Base-by-base conservation (phyloP, 2,113 vertebrate genomes). In the Talpa occidentalis region DNA sequence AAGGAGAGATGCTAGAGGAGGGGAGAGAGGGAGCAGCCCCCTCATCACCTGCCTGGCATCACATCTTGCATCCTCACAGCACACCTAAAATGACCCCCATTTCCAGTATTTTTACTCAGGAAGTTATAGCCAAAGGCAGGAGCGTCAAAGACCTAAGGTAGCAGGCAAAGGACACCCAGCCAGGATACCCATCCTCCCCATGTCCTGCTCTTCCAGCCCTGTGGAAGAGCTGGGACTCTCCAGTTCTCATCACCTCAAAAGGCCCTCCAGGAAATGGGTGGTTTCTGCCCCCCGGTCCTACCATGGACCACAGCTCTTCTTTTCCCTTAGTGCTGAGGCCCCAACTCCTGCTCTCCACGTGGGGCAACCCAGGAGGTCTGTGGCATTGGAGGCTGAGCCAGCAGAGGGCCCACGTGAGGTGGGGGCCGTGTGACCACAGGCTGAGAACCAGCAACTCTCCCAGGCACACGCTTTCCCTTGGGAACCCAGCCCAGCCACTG, bases 341-440 rank as follows among this genome's bases (percentile, higher is more conserved):
- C 76, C 5, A 0, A 73, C 88, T 35, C 73, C 74, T 88, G 76
- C 59, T 72, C 92, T 59, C 40, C 37, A 80, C 24, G 19, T 28
- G 44, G 77, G 90, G 30, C 30, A 0, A 78, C 72, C 83, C 92
- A 97, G 95, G 94, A 94, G 95, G 96, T 95, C 95, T 93, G 88
- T 28, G 80, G 90, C 84, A 6, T 16, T n/a, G 62, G 78, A 64
- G 66, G 97, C 96, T 96, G 94, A 96, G 94, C 92, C 93, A 95
- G 84, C 96, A 97, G 70, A 96, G 80, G 77, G 47, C 52, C 42
- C 77, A 19, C 42, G 42, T 32, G 4, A 82, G 92, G 91, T 70
- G 59, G 76, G 54, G 69, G 67, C 42, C 28, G 19, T 72, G 74
- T 85, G 42, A 66, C 67, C 80, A 37, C 82, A 91, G 95, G 54